Percentiles rank a stretch among this genome's conserved stretches.
These are phyloP conservation scores for Anableps anableps DNA, from an alignment of 2,797 vertebrate genomes.

Conservation along the genomic window DNA sequence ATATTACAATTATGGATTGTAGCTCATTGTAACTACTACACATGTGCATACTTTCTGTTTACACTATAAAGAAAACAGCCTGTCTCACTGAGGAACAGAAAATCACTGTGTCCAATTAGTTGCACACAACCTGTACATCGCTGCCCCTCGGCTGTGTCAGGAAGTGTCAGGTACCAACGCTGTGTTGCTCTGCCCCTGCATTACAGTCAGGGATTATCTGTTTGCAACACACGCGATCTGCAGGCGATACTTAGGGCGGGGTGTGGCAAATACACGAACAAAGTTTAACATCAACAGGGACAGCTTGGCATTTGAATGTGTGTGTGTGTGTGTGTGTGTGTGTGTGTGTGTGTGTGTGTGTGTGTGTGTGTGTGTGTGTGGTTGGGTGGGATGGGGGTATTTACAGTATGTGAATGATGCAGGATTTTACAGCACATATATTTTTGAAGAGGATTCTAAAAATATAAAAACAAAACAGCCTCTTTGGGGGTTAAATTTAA, in stretches of 20 bases:
- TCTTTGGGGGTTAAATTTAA: conserved; percentile 10
- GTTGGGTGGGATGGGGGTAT: too few relatives aligned
- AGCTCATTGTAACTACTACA: too few relatives aligned
- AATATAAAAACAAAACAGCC: background rate
- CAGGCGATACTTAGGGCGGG: background rate
- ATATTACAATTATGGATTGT: too few relatives aligned
- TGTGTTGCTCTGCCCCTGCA: background rate
- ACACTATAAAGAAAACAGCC: conserved; percentile 9
- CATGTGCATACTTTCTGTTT: conserved; percentile 20
- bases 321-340: too few relatives aligned
- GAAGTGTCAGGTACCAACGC: background rate
- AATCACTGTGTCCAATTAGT: background rate
- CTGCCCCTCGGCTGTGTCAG: background rate
- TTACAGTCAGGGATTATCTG: background rate
- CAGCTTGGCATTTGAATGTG: background rate
- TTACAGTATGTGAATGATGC: background rate
- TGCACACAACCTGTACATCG: background rate
- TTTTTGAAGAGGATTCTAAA: background rate
- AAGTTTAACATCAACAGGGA: background rate
- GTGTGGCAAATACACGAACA: background rate
- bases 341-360: too few relatives aligned
- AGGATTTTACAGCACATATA: background rate
- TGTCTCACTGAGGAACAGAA: conserved; percentile 13
- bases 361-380: too few relatives aligned
- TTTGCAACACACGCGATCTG: background rate